Percentiles rank a stretch among this genome's conserved stretches.
These are phyloP conservation scores for Muscina levida DNA, from an alignment of 2,888 invertebrate species.

Conservation along the genomic window DNA sequence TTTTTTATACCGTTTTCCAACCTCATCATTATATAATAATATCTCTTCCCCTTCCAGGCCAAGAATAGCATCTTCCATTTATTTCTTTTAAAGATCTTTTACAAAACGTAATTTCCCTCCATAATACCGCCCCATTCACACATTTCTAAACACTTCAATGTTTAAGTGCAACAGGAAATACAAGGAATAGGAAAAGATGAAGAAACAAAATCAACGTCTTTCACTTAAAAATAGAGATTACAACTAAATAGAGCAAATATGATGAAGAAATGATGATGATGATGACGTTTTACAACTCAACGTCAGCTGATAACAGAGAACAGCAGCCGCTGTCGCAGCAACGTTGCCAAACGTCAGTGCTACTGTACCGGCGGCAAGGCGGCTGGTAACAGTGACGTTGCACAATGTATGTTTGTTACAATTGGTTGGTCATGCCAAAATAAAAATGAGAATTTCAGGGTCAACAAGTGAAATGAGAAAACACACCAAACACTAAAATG, in stretches of 20 bases:
- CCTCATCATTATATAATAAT: no score
- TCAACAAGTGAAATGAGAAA: slow-evolving; percentile 46
- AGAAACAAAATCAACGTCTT: background rate
- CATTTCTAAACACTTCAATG: background rate
- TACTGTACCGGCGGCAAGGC: no score
- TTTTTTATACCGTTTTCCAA: no score
- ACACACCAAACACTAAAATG: background rate
- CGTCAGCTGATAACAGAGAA: background rate
- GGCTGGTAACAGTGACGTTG: background rate
- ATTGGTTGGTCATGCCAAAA: slow-evolving; percentile 18
- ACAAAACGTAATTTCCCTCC: background rate
- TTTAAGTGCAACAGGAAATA: background rate
- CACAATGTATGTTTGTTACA: slow-evolving; percentile 13
- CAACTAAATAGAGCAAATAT: background rate
- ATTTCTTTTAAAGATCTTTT: no score
- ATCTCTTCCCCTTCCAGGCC: no score
- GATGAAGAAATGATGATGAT: background rate
- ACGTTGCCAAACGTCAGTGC: no score
- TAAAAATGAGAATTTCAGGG: slow-evolving; percentile 55
- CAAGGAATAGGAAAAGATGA: background rate
- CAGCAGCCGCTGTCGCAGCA: background rate
- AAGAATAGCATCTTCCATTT: no score
- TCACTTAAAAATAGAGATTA: slow-evolving; percentile 11
- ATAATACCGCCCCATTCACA: background rate
- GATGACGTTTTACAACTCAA: slow-evolving; percentile 14